Percentiles rank a stretch among this genome's conserved stretches.
Conservation (phyloP, 1,140 invertebrate genomes). For the Uloborus diversus region DNA sequence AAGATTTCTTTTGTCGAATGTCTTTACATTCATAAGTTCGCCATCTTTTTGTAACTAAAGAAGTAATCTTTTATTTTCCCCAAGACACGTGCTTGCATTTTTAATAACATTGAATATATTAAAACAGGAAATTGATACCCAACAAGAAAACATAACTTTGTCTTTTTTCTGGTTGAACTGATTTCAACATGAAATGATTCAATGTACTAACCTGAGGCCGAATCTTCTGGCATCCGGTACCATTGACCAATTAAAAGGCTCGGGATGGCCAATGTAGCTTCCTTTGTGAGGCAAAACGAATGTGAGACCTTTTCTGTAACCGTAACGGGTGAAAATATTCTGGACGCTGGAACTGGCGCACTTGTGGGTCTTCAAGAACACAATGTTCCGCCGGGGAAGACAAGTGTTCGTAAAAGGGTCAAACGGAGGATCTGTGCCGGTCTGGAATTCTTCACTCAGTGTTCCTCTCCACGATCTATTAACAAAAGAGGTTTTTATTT, state of each 20-base stretch:
- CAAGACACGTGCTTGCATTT: no score
- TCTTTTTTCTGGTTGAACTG: no score
- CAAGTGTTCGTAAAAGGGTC: conserved; percentile 14
- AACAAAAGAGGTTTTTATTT: not conserved
- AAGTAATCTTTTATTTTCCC: no score
- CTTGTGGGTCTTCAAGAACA: conserved; percentile 58
- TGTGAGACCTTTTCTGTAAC: conserved; percentile 59
- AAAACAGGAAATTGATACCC: no score
- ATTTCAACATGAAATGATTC: no score
- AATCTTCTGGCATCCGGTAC: conserved; percentile 5
- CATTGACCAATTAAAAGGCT: conserved; percentile 47
- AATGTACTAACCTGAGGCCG: not conserved
- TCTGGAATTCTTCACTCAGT: not conserved
- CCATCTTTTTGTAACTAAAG: no score
- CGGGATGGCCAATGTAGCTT: conserved; percentile 64
- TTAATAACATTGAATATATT: no score
- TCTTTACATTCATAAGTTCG: no score
- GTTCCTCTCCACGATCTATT: not conserved
- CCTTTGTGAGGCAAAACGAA: conserved; percentile 64
- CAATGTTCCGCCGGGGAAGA: conserved; percentile 40
- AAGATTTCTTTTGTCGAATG: no score
- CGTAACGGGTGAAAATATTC: conserved; percentile 55
- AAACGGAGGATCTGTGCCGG: not conserved
- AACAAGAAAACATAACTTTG: no score
- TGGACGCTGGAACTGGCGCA: conserved; percentile 57